Conservation (phyloP, 2,888 invertebrate species). For the Metallyticus violacea region DNA sequence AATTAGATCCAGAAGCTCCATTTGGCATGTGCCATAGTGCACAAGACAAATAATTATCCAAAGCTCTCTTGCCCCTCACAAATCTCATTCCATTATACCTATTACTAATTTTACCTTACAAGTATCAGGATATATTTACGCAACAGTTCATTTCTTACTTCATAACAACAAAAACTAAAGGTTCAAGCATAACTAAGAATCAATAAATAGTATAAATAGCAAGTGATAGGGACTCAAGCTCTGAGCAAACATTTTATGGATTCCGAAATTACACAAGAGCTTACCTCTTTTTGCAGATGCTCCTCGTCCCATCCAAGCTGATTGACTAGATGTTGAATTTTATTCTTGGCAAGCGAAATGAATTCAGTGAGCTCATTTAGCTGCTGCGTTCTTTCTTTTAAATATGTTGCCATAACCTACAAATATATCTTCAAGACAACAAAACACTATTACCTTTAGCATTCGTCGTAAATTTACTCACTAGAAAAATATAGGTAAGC, state of each 20-base stretch:
- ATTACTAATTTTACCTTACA: too few species aligned
- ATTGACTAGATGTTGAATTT: neutral
- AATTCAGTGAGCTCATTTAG: neutral
- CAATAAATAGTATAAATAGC: too few species aligned
- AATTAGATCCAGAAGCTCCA: too few species aligned
- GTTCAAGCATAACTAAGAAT: too few species aligned
- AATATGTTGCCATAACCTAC: neutral
- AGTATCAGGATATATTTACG: too few species aligned
- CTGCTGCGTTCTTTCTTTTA: neutral
- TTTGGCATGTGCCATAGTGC: too few species aligned
- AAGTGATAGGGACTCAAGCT: too few species aligned
- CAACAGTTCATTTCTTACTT: too few species aligned
- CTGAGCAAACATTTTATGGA: neutral
- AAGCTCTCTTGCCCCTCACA: too few species aligned
- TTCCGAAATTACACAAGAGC: neutral
- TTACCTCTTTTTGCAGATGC: neutral
- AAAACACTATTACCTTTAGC: neutral
- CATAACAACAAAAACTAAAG: too few species aligned
- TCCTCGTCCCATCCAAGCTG: neutral
- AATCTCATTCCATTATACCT: too few species aligned
- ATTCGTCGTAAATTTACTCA: neutral
- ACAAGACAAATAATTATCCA: too few species aligned
- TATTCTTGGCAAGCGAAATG: neutral
- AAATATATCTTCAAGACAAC: neutral
- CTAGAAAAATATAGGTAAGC: neutral